A percentile compares a stretch with the other conserved stretches of the same genome.
Evolutionary conservation across 2,888 invertebrate species (phyloP).

Genomic region (Agrotis segetum): DNA sequence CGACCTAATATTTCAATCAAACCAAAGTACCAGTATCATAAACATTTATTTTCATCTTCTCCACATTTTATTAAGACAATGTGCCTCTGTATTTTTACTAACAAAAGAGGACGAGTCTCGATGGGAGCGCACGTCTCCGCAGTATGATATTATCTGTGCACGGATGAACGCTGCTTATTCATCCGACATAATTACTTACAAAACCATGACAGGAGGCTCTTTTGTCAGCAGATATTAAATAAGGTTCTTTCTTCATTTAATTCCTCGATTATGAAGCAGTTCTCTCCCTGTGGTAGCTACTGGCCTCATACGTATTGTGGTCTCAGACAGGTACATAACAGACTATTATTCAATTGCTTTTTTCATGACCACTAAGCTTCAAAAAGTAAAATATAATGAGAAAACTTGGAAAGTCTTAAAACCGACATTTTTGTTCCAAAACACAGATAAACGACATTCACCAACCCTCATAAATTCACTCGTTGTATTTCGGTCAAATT

Average conservation of each 20-base stretch:
- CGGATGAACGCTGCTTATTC: slow-evolving; percentile 51
- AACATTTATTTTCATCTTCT: neutral
- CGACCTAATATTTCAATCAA: neutral
- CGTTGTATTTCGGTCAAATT: neutral
- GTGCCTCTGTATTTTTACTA: slow-evolving; percentile 18
- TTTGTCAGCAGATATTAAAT: slow-evolving; percentile 37
- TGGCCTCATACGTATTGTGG: neutral
- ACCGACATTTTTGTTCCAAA: too few species aligned
- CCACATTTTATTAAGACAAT: slow-evolving; percentile 12
- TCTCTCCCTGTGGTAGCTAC: too few species aligned
- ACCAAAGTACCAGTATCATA: neutral
- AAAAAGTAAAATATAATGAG: neutral
- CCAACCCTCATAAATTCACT: neutral
- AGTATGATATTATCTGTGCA: slow-evolving; percentile 41
- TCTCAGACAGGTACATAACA: too few species aligned
- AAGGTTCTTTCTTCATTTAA: neutral
- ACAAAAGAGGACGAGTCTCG: slow-evolving; percentile 14
- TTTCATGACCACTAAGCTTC: neutral
- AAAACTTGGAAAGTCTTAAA: too few species aligned
- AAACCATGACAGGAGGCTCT: slow-evolving; percentile 28
- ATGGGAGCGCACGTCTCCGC: slow-evolving; percentile 25
- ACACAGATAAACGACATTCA: neutral
- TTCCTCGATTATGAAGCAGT: neutral
- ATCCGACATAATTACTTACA: slow-evolving; percentile 48
- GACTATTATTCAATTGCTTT: too few species aligned